Evolutionary conservation across 2,888 invertebrate species (phyloP).

Genomic region (Augiades crinisus): DNA sequence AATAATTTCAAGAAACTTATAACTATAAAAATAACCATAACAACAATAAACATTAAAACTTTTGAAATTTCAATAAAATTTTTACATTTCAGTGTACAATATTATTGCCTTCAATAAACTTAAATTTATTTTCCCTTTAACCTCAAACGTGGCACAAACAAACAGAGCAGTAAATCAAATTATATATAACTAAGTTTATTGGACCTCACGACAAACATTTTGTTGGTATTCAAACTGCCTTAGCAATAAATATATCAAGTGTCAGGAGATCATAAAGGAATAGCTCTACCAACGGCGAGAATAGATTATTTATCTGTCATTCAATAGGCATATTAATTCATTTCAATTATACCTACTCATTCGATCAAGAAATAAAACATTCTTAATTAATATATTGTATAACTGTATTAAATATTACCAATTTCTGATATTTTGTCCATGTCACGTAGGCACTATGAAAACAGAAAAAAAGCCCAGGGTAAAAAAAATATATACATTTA

Average conservation of each 20-base stretch:
- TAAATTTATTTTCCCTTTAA: constrained; percentile 5
- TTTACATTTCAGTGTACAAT: neutral
- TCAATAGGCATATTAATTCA: too few relatives aligned
- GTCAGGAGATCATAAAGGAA: neutral
- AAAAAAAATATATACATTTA: too few relatives aligned
- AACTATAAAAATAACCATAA: neutral
- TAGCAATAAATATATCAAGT: constrained; percentile 7
- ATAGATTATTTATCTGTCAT: too few relatives aligned
- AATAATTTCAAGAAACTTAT: too few relatives aligned
- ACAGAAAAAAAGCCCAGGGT: too few relatives aligned
- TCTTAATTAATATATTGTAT: too few relatives aligned
- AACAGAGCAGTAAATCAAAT: constrained; percentile 12
- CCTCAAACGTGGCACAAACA: constrained; percentile 3
- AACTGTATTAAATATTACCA: too few relatives aligned
- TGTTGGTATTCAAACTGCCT: constrained; percentile 7
- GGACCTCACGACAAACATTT: constrained; percentile 8
- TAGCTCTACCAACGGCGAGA: neutral
- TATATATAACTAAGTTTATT: neutral
- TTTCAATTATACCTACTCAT: too few relatives aligned
- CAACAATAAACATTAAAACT: neutral
- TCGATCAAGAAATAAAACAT: too few relatives aligned
- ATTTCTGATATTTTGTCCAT: too few relatives aligned
- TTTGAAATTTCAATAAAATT: neutral
- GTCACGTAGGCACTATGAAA: too few relatives aligned
- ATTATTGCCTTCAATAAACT: neutral